phyloP scores from a whole-genome alignment of 2,797 vertebrate species.

The Rachycentron canadum region DNA sequence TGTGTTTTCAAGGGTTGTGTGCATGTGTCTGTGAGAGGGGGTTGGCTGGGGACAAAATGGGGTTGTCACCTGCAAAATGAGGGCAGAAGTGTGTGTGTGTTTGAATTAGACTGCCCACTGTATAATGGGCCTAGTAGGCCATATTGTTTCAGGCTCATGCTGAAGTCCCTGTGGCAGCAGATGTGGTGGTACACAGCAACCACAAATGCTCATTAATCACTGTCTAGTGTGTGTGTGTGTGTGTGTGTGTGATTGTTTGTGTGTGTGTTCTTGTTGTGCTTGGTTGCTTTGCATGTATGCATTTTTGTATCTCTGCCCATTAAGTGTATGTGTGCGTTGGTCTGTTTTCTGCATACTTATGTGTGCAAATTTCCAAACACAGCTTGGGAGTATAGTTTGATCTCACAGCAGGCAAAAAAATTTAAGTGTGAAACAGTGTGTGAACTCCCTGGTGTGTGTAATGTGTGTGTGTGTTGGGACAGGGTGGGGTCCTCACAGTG shows the following conservation, averaged over 20 bases:
- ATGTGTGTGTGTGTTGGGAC: conserved; percentile 23
- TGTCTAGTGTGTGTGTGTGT: conserved; percentile 55
- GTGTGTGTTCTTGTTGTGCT: conserved; percentile 23
- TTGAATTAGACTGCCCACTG: conserved; percentile 48
- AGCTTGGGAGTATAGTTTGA: conserved; percentile 21
- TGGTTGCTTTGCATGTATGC: conserved; percentile 53
- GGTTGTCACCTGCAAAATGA: conserved; percentile 70
- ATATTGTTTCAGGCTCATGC: conserved; percentile 81
- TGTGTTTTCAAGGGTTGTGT: conserved; percentile 41
- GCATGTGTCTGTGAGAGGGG: conserved; percentile 31
- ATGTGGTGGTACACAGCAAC: conserved; percentile 79
- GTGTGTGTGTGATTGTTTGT: conserved; percentile 23
- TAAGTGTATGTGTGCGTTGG: not conserved
- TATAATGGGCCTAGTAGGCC: conserved; percentile 65
- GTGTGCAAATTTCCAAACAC: conserved; percentile 30
- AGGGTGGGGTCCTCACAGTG: conserved; percentile 37
- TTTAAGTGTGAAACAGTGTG: conserved; percentile 20
- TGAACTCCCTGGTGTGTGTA: conserved; percentile 24
- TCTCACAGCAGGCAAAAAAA: conserved; percentile 8
- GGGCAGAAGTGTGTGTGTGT: conserved; percentile 50
- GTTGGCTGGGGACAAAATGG: conserved; percentile 49
- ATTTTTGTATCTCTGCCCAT: conserved; percentile 31
- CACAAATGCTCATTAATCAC: conserved; percentile 84
- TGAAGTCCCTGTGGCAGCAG: conserved; percentile 80
- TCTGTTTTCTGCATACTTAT: not conserved